Evolutionary conservation across 2,797 vertebrate genomes (phyloP), one percentile per base, ranked within the genome.

Genomic region (Microhierax caerulescens): DNA sequence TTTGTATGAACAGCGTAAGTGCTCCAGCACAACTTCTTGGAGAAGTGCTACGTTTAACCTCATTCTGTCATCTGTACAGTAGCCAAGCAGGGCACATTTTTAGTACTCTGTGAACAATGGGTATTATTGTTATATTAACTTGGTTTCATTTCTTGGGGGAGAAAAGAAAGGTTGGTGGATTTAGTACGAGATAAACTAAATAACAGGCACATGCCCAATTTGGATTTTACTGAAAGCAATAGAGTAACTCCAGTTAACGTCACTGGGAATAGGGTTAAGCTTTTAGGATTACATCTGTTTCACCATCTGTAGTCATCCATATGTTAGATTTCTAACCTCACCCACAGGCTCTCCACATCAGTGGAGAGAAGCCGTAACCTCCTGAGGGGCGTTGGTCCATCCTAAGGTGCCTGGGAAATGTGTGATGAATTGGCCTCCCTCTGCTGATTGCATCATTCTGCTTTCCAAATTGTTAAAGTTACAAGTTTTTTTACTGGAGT

Each of bases 271-370:
- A 28, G 34, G 53, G 64, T 89, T 92, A 93, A 94, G 34, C 56
- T 92, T 61, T 93, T 65, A 87, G 86, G 68, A 89, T 91, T 92
- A 89, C 74, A 74, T 92, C 86, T 95, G 51, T 91, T 96, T 89
- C 70, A 67, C 56, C 81, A 92, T 68, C 68, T 85, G 81, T 91
- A 87, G 70, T 74, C 75, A 67, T 50, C 64, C 64, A 9, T 76
- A 56, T 77, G 60, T 78, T 56, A 59, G 67, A 74, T 82, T 93
- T 95, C 67, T 63, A 87, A 48, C 56, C 18, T 87, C 43, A 82
- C 4, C 17, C 47, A 56, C 28, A 56, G 47, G 45, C 57, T 83
- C 15, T 75, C 19, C 67, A 36, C 0, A 0, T 60, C 30, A 53
- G 13, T 19, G 36, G 45, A 48, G 60, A 77, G 79, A 80, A 85